Conservation (phyloP, 2,113 vertebrate species). For the Raja brachyura region DNA sequence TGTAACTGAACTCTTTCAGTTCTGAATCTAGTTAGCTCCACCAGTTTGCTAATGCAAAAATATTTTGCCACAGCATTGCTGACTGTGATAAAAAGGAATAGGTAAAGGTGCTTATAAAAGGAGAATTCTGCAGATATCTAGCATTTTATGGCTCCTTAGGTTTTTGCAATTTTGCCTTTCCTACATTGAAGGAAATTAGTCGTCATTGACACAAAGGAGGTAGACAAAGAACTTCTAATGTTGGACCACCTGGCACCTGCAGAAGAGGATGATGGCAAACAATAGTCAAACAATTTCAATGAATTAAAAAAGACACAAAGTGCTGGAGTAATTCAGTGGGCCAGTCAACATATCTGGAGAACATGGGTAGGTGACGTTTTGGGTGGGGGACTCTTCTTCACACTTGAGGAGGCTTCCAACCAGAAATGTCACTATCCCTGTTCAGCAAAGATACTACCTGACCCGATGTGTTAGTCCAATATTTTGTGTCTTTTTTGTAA, state of each 20-base stretch:
- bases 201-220: not conserved
- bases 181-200: not conserved
- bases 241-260: not conserved
- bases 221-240: not conserved
- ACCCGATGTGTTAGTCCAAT: no score
- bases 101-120: not conserved
- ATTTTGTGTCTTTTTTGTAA: no score
- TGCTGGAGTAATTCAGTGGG: no score
- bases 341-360: no score
- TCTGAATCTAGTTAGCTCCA: not conserved
- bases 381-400: no score
- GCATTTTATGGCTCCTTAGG: not conserved
- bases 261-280: no score
- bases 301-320: no score
- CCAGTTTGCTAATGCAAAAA: not conserved
- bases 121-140: not conserved
- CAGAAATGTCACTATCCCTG: no score
- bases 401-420: no score
- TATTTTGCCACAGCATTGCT: not conserved
- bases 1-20: conserved; percentile 9
- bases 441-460: no score
- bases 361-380: no score
- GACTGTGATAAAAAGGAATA: not conserved
- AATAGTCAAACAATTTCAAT: not conserved
- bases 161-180: not conserved